Conservation (phyloP, 2,888 invertebrate genomes). For the Drosophila mayaguana region DNA sequence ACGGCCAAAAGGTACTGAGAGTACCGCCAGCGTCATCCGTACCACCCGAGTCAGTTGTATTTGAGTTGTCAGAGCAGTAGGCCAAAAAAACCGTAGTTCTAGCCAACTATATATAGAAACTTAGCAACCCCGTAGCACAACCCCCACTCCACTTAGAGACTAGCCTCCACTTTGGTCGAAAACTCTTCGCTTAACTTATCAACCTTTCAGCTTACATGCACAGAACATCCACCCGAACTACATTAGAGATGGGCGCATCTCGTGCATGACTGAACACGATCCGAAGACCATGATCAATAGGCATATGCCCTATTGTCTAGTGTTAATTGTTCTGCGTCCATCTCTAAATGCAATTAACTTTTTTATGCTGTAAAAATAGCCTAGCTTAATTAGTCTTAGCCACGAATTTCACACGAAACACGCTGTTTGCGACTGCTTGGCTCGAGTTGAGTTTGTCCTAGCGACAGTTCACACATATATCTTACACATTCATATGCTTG, state of each 20-base stretch:
- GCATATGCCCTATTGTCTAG: background rate
- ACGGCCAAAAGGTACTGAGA: slow-evolving; percentile 85
- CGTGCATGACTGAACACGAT: background rate
- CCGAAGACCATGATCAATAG: background rate
- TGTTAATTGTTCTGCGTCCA: slow-evolving; percentile 12
- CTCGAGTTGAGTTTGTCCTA: background rate
- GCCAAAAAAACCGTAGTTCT: slow-evolving; percentile 49
- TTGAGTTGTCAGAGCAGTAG: slow-evolving; percentile 86
- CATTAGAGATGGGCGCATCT: slow-evolving; percentile 24
- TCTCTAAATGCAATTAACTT: background rate
- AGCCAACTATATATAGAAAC: slow-evolving; percentile 45
- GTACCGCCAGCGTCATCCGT: slow-evolving; percentile 84
- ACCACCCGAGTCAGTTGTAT: slow-evolving; percentile 86
- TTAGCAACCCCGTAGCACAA: slow-evolving; percentile 21
- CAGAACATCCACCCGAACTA: background rate
- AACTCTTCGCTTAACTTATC: background rate
- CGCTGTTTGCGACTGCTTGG: slow-evolving; percentile 3
- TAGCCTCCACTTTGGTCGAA: slow-evolving; percentile 6
- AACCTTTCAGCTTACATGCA: background rate
- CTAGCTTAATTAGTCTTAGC: background rate
- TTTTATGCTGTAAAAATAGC: slow-evolving; percentile 8
- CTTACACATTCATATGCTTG: background rate
- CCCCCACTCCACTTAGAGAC: background rate
- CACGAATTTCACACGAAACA: background rate
- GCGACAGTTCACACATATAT: background rate